These are phyloP conservation scores for Canis aureus DNA, from an alignment of 2,113 vertebrate genomes.

Conservation along the genomic window DNA sequence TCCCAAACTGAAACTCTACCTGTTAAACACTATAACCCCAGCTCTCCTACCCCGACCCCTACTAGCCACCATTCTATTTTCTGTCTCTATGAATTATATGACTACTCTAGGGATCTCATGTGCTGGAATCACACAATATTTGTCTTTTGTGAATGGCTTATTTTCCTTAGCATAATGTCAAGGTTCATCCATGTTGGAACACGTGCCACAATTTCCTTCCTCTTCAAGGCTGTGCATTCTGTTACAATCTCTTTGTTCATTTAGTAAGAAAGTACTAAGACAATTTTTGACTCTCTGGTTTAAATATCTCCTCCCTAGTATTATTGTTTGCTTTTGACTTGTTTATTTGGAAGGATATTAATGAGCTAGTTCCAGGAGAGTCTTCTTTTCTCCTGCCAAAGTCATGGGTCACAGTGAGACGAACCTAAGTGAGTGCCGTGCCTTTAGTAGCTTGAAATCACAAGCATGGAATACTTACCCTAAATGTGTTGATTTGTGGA, in stretches of 20 bases:
- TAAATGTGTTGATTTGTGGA: neutral
- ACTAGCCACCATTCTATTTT: neutral
- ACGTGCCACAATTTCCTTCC: neutral
- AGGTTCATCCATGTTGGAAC: neutral
- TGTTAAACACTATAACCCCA: neutral
- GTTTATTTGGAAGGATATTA: slow-evolving; percentile 45
- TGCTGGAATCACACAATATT: neutral
- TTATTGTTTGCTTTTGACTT: neutral
- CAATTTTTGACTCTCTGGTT: neutral
- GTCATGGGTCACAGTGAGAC: neutral
- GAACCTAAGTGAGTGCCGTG: neutral
- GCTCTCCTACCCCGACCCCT: too few relatives aligned
- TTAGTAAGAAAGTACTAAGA: neutral
- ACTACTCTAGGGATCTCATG: fast-evolving
- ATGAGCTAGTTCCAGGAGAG: neutral
- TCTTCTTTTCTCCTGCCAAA: neutral
- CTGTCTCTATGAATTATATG: neutral
- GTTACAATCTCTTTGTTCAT: neutral
- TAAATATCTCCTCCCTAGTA: neutral
- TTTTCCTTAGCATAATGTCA: neutral
- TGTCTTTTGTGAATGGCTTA: neutral
- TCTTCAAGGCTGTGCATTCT: neutral
- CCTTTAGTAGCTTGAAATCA: neutral
- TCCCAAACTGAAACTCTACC: neutral
- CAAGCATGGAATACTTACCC: neutral